A percentile compares a stretch with the other conserved stretches of the same genome.
Evolutionary conservation across 2,888 invertebrate genomes (phyloP).

Genomic region (Cataglyphis albicans): DNA sequence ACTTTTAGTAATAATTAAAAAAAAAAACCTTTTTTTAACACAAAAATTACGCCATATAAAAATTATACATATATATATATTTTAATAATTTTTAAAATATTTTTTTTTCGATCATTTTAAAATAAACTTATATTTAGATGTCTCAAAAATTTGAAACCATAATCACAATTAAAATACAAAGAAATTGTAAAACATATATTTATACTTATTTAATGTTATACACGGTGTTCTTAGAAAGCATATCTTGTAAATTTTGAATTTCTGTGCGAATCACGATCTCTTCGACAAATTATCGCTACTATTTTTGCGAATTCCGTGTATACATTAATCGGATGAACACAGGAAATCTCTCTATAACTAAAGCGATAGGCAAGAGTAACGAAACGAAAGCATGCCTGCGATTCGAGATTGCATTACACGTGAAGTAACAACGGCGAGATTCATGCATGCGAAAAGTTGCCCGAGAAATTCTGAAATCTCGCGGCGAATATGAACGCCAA

Average conservation of each 20-base stretch:
- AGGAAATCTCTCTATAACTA: conserved; percentile 1
- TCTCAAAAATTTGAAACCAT: background rate
- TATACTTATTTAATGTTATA: background rate
- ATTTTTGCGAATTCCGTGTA: conserved; percentile 27
- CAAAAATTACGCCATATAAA: background rate
- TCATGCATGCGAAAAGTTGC: conserved; percentile 46
- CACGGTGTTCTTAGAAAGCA: background rate
- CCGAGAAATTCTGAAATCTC: conserved; percentile 45
- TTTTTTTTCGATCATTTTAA: background rate
- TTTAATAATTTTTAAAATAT: background rate
- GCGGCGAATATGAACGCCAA: conserved; percentile 17
- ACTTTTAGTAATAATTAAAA: background rate
- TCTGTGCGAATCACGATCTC: background rate
- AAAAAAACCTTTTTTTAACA: background rate
- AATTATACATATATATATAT: too few species aligned
- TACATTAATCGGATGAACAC: conserved; percentile 1
- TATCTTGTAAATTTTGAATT: background rate
- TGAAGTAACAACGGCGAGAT: conserved; percentile 28
- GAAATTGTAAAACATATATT: background rate
- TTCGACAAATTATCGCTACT: background rate
- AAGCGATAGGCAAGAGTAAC: conserved; percentile 33
- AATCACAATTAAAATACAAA: background rate
- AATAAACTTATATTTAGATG: background rate
- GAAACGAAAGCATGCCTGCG: conserved; percentile 17
- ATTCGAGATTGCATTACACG: conserved; percentile 23